Evolutionary conservation across 2,888 invertebrate genomes (phyloP), one percentile per base, ranked within the genome.

Genomic region (Agrotis segetum): DNA sequence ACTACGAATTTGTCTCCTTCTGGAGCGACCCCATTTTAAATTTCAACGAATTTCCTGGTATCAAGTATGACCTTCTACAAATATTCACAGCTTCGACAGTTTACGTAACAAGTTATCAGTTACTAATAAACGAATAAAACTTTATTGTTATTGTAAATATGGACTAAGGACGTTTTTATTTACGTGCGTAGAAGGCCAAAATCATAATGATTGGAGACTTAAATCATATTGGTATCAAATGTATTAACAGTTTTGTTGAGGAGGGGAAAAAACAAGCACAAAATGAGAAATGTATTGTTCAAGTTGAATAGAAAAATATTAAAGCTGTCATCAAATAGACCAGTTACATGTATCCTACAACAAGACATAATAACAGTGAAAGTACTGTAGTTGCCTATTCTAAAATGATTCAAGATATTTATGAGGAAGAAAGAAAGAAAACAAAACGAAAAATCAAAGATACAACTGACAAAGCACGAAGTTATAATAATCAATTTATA

Each of bases 61-160:
- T 29, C 21, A 61, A 53, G 14, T 9, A 16, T 46, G 64, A 40
- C 77, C 77, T 77, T 77, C 62, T 19, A n/a, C 13, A 46, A 73
- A 47, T 5, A 59, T 64, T 40, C 34, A 9, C 24, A 58, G 59
- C 62, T 82, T 79, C 67, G 47, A 61, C 47, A 55, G 64, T 59
- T 66, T 74, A 81, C 63, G 59, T 81, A 74, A 83, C n/a, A 2
- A 59, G 49, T 82, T 63, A 74, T 74, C 61, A 16, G 29, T 44
- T 6, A 17, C 67, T 21, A 60, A 71, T 81, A 82, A 80, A 80
- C 0, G 40, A 47, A 82, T 80, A 68, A 71, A 74, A 47, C 13
- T 79, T 80, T 71, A 82, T 82, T 65, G 62, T 74, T 58, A 60
- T 49, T 55, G 13, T 71, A 74, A 58, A 71, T 79, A 63, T 67